A percentile compares a stretch with the other conserved stretches of the same genome.
These are phyloP conservation scores for Sebastes variabilis DNA, from an alignment of 2,797 vertebrate genomes.

Conservation along the genomic window DNA sequence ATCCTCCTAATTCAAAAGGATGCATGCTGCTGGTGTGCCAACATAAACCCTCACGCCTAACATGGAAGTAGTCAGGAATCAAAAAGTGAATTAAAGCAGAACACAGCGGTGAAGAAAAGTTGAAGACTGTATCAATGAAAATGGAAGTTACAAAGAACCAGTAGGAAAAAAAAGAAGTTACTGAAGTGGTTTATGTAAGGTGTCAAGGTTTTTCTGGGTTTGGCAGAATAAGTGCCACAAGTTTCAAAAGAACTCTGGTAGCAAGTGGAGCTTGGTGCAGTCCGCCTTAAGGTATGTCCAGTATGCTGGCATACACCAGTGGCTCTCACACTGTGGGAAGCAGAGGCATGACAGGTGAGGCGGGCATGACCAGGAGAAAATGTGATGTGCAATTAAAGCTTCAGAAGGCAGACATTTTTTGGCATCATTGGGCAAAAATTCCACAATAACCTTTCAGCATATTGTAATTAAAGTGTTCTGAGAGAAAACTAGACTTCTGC, in stretches of 20 bases:
- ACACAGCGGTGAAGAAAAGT: neutral
- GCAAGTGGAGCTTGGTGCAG: neutral
- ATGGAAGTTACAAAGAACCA: neutral
- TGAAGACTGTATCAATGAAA: neutral
- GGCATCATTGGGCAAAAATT: too few species aligned
- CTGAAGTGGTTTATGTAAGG: neutral
- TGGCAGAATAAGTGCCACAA: neutral
- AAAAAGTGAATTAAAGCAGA: slow-evolving; percentile 6
- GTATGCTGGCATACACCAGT: too few species aligned
- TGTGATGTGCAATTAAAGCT: too few species aligned
- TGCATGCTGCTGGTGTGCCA: slow-evolving; percentile 4
- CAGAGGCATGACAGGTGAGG: too few species aligned
- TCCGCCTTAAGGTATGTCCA: neutral
- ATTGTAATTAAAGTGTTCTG: too few species aligned
- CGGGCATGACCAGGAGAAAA: too few species aligned
- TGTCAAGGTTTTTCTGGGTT: neutral
- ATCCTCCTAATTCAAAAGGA: slow-evolving; percentile 27
- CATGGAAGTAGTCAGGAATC: neutral
- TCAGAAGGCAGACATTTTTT: too few species aligned
- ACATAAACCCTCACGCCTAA: neutral
- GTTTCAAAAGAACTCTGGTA: neutral
- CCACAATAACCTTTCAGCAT: too few species aligned
- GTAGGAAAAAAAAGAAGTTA: neutral
- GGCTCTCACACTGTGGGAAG: too few species aligned
- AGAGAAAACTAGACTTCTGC: too few species aligned